phyloP scores from a whole-genome alignment of 2,113 vertebrate species.

The Halichoeres trimaculatus region DNA sequence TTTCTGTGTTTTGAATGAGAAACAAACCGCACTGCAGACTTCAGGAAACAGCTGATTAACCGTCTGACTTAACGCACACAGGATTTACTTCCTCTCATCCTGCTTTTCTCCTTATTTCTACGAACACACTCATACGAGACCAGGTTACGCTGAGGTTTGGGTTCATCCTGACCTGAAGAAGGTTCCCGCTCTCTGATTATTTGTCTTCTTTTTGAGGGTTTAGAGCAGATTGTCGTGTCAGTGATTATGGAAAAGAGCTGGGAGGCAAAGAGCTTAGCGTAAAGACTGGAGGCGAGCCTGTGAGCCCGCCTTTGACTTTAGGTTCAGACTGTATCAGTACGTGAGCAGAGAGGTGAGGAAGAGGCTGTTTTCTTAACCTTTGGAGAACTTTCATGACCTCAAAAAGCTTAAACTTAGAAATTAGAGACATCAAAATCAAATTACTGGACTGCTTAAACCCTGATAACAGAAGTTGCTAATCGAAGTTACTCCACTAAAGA shows the following conservation, averaged over 20 bases:
- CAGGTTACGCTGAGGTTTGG: too few relatives aligned
- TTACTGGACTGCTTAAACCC: not conserved
- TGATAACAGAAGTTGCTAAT: not conserved
- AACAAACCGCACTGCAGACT: slow-evolving; percentile 22
- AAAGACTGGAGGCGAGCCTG: not conserved
- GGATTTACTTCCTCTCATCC: too few relatives aligned
- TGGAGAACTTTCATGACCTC: too few relatives aligned
- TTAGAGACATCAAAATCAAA: not conserved
- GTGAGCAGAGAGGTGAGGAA: not conserved
- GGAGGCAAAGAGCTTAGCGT: not conserved
- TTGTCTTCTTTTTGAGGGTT: not conserved
- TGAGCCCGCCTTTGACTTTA: not conserved
- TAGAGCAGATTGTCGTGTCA: not conserved
- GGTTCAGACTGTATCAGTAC: not conserved
- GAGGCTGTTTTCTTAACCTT: too few relatives aligned
- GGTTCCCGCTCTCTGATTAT: not conserved
- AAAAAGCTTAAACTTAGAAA: too few relatives aligned
- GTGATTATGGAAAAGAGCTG: not conserved
- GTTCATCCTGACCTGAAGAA: not conserved
- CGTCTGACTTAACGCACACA: not conserved
- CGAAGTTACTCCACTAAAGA: too few relatives aligned
- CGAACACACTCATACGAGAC: too few relatives aligned
- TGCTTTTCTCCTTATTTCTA: not conserved
- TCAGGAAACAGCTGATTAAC: slow-evolving; percentile 16
- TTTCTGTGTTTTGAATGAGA: slow-evolving; percentile 42